Percentiles rank a stretch among this genome's conserved stretches.
Conservation (phyloP, 2,113 vertebrate species). For the Hippocampus guttulatus region DNA sequence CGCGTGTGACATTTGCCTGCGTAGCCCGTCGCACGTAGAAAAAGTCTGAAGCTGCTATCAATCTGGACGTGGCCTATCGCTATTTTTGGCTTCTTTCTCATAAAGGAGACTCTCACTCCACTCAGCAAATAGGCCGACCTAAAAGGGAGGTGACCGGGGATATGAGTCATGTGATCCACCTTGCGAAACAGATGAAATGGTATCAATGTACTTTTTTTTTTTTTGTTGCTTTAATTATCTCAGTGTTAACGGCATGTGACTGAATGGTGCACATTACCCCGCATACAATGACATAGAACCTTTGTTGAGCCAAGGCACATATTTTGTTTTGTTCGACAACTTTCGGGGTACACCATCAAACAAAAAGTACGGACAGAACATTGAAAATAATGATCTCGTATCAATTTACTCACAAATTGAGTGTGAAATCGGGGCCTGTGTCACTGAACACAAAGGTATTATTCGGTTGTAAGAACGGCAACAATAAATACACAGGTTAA, state of each 20-base stretch:
- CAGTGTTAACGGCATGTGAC: constrained; percentile 11
- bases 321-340: not conserved
- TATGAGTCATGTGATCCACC: constrained; percentile 16
- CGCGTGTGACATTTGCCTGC: constrained; percentile 23
- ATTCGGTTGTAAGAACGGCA: no score
- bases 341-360: not conserved
- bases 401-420: no score
- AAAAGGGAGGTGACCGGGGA: not conserved
- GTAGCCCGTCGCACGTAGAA: constrained; percentile 25
- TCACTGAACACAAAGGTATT: no score
- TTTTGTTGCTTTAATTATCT: not conserved
- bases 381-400: not conserved
- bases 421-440: no score
- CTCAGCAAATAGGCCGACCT: not conserved
- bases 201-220: not conserved
- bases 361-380: not conserved
- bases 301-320: not conserved
- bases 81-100: constrained; percentile 23
- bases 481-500: not conserved
- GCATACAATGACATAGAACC: not conserved
- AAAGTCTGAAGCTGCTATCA: constrained; percentile 52
- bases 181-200: constrained; percentile 16
- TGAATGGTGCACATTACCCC: not conserved
- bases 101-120: not conserved
- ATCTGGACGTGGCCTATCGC: constrained; percentile 17